These are phyloP conservation scores for Drosophila varians DNA, from an alignment of 1,140 invertebrate genomes.

Conservation along the genomic window DNA sequence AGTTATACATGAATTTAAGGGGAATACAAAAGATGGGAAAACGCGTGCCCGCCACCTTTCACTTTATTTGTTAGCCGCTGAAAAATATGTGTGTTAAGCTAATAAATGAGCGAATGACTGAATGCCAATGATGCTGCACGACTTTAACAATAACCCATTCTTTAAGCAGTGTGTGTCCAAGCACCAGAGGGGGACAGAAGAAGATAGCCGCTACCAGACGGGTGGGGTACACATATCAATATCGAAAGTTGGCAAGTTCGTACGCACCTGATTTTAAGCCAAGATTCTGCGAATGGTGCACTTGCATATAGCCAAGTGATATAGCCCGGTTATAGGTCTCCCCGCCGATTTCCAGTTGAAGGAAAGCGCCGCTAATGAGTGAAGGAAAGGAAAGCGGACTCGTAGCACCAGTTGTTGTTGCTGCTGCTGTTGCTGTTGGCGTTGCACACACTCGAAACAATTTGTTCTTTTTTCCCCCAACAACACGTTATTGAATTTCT, in stretches of 20 bases:
- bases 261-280: constrained; percentile 40
- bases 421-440: constrained; percentile 36
- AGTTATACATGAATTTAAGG: background rate
- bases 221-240: constrained; percentile 4
- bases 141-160: constrained; percentile 23
- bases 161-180: constrained; percentile 16
- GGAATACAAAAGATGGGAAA: constrained; percentile 48
- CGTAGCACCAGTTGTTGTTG: constrained; percentile 55
- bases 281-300: constrained; percentile 13
- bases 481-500: constrained; percentile 59
- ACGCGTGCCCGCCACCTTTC: constrained; percentile 67
- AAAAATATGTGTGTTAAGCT: constrained; percentile 37
- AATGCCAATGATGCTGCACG: constrained; percentile 41
- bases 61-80: constrained; percentile 57
- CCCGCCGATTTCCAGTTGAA: constrained; percentile 49
- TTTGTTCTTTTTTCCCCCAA: constrained; percentile 59
- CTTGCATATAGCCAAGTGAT: constrained; percentile 11
- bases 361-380: constrained; percentile 73
- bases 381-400: constrained; percentile 69
- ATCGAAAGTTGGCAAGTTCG: constrained; percentile 34
- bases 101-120: constrained; percentile 64
- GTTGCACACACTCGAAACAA: constrained; percentile 52
- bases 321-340: constrained; percentile 29
- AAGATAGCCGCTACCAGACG: constrained; percentile 10
- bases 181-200: constrained; percentile 28